Percentiles rank a stretch among this genome's conserved stretches.
Evolutionary conservation across 2,113 vertebrate species (phyloP).

Genomic region (Forbesichthys papilliferus): DNA sequence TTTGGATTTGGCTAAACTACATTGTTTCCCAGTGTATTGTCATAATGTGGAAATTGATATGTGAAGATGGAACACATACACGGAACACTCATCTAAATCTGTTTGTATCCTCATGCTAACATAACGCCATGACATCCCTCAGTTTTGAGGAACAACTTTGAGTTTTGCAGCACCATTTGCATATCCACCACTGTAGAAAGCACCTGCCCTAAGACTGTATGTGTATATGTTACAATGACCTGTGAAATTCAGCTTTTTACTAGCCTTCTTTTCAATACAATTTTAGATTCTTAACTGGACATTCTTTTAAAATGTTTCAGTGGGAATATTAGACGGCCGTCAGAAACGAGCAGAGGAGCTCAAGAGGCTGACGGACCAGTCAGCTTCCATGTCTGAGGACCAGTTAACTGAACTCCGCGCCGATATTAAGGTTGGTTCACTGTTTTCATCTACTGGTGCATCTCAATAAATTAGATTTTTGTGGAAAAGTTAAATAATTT

Average conservation of each 20-base stretch:
- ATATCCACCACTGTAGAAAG: too few species aligned
- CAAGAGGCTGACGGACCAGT: constrained; percentile 85
- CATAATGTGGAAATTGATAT: not conserved
- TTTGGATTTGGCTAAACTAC: not conserved
- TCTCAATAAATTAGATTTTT: too few species aligned
- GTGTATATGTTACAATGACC: too few species aligned
- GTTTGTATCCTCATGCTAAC: too few species aligned
- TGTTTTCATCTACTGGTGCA: not conserved
- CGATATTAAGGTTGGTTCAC: constrained; percentile 84
- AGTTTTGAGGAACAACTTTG: too few species aligned
- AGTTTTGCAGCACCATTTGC: too few species aligned
- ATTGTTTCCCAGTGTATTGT: not conserved
- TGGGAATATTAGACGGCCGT: constrained; percentile 84
- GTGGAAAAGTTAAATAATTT: too few species aligned
- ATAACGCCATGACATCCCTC: too few species aligned
- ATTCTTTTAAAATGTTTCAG: constrained; percentile 66
- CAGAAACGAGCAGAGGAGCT: constrained; percentile 90
- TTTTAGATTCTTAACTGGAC: not conserved
- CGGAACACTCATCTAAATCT: too few species aligned
- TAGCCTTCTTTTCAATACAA: not conserved
- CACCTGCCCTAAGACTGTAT: too few species aligned
- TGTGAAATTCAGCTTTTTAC: too few species aligned
- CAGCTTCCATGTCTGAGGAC: constrained; percentile 90
- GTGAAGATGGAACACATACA: not conserved
- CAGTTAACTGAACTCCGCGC: constrained; percentile 90